phyloP scores from a whole-genome alignment of 2,113 vertebrate genomes.

The Aramus guarauna region DNA sequence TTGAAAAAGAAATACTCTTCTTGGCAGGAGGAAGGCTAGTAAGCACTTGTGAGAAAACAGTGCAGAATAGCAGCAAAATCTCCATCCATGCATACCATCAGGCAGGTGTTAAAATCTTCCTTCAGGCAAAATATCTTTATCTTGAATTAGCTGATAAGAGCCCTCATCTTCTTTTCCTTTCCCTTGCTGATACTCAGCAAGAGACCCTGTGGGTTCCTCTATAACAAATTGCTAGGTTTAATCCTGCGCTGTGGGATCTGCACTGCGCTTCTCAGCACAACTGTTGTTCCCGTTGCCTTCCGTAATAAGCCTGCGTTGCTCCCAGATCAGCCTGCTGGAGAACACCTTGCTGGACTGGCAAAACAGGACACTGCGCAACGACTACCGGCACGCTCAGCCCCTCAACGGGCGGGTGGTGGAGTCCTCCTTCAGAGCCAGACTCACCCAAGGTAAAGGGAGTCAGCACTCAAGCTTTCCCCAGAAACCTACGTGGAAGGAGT shows the following conservation, averaged over 20 bases:
- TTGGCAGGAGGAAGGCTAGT: not conserved
- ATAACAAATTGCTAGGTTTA: rapidly evolving
- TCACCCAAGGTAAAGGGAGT: slow-evolving; percentile 45
- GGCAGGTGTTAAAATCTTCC: not conserved
- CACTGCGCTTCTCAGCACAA: rapidly evolving
- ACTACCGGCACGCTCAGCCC: slow-evolving; percentile 83
- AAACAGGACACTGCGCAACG: slow-evolving; percentile 81
- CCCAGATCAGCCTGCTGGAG: slow-evolving; percentile 83
- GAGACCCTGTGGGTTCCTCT: not conserved
- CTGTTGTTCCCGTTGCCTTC: rapidly evolving
- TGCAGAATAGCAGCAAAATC: not conserved
- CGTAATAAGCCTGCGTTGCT: not conserved
- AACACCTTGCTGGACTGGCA: slow-evolving; percentile 80
- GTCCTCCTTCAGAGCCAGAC: slow-evolving; percentile 77
- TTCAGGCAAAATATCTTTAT: not conserved
- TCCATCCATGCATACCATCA: not conserved
- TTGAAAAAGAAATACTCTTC: not conserved
- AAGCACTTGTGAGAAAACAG: not conserved
- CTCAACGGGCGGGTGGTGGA: slow-evolving; percentile 81
- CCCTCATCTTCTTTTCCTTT: not conserved
- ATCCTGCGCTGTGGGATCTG: not conserved
- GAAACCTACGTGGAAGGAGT: rapidly evolving
- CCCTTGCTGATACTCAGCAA: not conserved
- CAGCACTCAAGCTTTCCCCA: not conserved
- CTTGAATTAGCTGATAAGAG: not conserved